These are phyloP conservation scores for Mycetomoellerius zeteki DNA, from an alignment of 1,140 invertebrate genomes.

Conservation along the genomic window DNA sequence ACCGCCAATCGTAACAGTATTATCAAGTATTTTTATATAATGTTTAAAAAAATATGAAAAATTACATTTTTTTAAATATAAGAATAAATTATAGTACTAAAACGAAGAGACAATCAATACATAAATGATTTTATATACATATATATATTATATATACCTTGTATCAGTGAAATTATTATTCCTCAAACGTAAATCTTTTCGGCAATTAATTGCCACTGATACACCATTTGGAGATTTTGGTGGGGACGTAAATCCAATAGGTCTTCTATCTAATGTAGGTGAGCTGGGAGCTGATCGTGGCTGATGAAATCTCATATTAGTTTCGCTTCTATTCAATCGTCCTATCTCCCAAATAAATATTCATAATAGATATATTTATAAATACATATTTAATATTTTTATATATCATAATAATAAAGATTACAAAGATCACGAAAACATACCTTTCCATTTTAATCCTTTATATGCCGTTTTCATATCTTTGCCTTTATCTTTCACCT, in stretches of 20 bases:
- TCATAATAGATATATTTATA: constrained; percentile 19
- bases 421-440: constrained; percentile 35
- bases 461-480: constrained; percentile 92
- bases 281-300: constrained; percentile 90
- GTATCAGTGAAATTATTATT: constrained; percentile 84
- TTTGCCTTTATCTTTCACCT: constrained; percentile 93
- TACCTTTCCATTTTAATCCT: constrained; percentile 90
- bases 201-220: constrained; percentile 86
- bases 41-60: neutral
- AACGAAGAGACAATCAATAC: neutral
- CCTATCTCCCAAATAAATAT: constrained; percentile 71
- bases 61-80: neutral
- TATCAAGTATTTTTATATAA: no score
- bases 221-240: constrained; percentile 84
- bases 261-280: constrained; percentile 88
- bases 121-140: no score
- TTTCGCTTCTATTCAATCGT: constrained; percentile 84
- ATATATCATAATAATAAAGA: constrained; percentile 14
- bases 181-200: constrained; percentile 86
- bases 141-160: constrained; percentile 80
- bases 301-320: constrained; percentile 83
- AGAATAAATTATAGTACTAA: constrained; percentile 64
- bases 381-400: neutral
- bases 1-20: no score
- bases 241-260: constrained; percentile 84